A percentile compares a stretch with the other conserved stretches of the same genome.
phyloP scores from a whole-genome alignment of 2,888 invertebrate genomes.

The Thyatira batis region DNA sequence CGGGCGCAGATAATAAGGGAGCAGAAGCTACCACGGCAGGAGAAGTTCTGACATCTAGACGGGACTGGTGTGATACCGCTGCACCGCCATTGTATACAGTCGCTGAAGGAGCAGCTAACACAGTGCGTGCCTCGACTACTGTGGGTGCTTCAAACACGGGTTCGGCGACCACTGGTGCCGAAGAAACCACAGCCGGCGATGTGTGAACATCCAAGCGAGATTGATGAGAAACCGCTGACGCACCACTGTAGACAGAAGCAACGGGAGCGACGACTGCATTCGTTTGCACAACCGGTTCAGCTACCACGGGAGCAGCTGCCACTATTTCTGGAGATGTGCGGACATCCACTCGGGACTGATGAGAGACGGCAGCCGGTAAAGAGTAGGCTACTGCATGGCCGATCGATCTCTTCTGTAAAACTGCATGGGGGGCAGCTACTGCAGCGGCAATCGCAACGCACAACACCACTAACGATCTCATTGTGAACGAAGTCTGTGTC shows the following conservation, averaged over 20 bases:
- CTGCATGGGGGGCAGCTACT: slow-evolving; percentile 43
- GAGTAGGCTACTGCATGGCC: slow-evolving; percentile 39
- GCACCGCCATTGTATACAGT: slow-evolving; percentile 35
- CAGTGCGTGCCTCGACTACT: background rate
- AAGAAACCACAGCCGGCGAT: slow-evolving; percentile 23
- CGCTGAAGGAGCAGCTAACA: slow-evolving; percentile 2
- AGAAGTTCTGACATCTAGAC: slow-evolving; percentile 59
- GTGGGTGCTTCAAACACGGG: no score
- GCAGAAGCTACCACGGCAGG: slow-evolving; percentile 42
- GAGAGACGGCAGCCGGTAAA: slow-evolving; percentile 61
- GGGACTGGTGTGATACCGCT: slow-evolving; percentile 70
- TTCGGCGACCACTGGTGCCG: background rate
- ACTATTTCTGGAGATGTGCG: slow-evolving; percentile 51
- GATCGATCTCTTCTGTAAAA: slow-evolving; percentile 44
- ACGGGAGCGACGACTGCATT: slow-evolving; percentile 29
- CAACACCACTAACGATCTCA: slow-evolving; percentile 74
- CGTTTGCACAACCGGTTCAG: slow-evolving; percentile 36
- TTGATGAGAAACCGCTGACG: slow-evolving; percentile 53
- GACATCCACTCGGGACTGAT: slow-evolving; percentile 72
- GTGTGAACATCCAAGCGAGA: slow-evolving; percentile 29
- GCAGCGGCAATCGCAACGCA: slow-evolving; percentile 54
- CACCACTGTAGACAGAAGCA: slow-evolving; percentile 37
- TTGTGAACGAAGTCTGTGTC: slow-evolving; percentile 67
- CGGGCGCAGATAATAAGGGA: slow-evolving; percentile 15
- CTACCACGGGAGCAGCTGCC: slow-evolving; percentile 30